Evolutionary conservation across 2,888 invertebrate genomes (phyloP).

Genomic region (Priapulus caudatus): DNA sequence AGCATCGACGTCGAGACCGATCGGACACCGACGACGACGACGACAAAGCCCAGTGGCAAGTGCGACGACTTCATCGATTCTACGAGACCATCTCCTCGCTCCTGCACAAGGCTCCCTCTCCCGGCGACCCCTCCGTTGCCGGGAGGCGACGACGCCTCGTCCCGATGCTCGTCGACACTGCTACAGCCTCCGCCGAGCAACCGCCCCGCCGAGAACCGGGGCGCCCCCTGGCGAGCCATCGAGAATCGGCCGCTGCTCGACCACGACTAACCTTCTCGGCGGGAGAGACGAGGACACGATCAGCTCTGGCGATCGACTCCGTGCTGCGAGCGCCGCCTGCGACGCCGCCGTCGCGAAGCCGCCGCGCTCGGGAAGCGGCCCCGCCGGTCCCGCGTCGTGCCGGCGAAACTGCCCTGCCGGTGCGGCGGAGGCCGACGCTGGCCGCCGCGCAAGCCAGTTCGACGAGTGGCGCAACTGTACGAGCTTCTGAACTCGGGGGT

Average conservation of each 20-base stretch:
- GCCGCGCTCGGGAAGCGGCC: neutral
- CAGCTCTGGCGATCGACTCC: neutral
- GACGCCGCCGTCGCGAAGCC: neutral
- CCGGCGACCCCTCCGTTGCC: too few species aligned
- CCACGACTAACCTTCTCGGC: neutral
- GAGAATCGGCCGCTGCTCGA: neutral
- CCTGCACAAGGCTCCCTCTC: neutral
- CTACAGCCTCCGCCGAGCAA: neutral
- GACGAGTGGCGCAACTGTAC: conserved; percentile 52
- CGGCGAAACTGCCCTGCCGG: neutral
- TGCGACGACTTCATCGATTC: neutral
- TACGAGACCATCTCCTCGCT: neutral
- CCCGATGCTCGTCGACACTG: conserved; percentile 7
- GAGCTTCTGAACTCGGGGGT: conserved; percentile 78
- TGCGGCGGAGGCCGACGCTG: conserved; percentile 26
- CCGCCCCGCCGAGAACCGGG: too few species aligned
- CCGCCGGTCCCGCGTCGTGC: neutral
- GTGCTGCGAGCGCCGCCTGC: neutral
- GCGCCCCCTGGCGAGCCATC: too few species aligned
- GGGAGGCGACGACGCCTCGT: neutral
- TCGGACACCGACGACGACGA: neutral
- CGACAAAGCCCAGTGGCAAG: neutral
- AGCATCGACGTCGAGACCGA: neutral
- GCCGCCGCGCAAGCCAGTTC: conserved; percentile 29
- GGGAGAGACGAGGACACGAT: too few species aligned